Conservation (phyloP, 2,888 invertebrate genomes). For the Pandemis corylana region DNA sequence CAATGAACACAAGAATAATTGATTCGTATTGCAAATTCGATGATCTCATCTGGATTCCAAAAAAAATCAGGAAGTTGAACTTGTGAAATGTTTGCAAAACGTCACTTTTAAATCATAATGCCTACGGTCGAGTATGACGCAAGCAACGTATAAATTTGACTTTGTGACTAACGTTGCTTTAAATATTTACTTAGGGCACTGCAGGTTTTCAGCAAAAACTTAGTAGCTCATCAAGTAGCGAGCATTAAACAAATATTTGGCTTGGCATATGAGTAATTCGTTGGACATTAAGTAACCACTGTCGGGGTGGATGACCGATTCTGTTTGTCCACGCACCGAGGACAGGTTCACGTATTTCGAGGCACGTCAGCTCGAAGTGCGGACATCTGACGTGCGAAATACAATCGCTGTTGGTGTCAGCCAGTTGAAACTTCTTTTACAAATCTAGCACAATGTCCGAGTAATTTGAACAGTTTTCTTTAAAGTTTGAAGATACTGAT, state of each 20-base stretch:
- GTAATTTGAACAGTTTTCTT: constrained; percentile 48
- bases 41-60: neutral
- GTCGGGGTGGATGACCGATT: constrained; percentile 75
- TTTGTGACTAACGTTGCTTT: constrained; percentile 30
- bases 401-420: constrained; percentile 50
- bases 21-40: neutral
- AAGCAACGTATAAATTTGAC: constrained; percentile 27
- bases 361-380: constrained; percentile 52
- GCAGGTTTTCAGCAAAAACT: constrained; percentile 60
- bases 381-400: constrained; percentile 53
- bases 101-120: constrained; percentile 29
- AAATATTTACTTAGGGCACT: constrained; percentile 37
- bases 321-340: constrained; percentile 66
- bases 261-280: constrained; percentile 72
- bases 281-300: constrained; percentile 77
- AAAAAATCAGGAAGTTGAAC: constrained; percentile 11
- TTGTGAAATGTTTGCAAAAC: constrained; percentile 22
- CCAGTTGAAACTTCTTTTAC: constrained; percentile 39
- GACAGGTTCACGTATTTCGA: constrained; percentile 67
- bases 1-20: neutral
- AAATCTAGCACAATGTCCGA: constrained; percentile 61
- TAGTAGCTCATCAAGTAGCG: constrained; percentile 61
- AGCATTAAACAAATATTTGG: constrained; percentile 70
- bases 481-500: constrained; percentile 55
- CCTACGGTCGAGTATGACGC: constrained; percentile 30